A percentile compares a stretch with the other conserved stretches of the same genome.
phyloP scores from a whole-genome alignment of 2,888 invertebrate genomes.

The Junonia oenone region DNA sequence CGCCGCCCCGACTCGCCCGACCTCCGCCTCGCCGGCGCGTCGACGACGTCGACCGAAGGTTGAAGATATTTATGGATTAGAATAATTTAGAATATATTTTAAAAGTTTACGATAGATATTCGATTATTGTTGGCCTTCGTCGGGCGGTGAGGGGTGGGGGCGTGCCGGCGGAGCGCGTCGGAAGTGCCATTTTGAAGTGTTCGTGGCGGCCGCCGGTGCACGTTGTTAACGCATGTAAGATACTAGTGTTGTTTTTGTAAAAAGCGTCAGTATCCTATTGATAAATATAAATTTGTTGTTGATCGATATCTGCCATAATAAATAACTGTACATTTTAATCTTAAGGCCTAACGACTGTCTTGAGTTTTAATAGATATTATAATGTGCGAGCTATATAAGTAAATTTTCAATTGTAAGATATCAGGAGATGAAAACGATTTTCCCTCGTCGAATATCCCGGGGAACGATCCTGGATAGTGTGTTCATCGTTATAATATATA shows the following conservation, averaged over 20 bases:
- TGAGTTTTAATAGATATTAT: slow-evolving; percentile 64
- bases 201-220: slow-evolving; percentile 41
- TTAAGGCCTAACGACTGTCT: slow-evolving; percentile 78
- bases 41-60: slow-evolving; percentile 37
- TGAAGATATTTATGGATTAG: slow-evolving; percentile 50
- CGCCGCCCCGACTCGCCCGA: background rate
- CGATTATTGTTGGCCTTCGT: slow-evolving; percentile 40
- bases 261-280: slow-evolving; percentile 65
- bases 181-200: slow-evolving; percentile 55
- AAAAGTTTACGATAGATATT: slow-evolving; percentile 21
- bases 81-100: slow-evolving; percentile 37
- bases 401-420: slow-evolving; percentile 20
- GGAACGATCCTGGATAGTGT: slow-evolving; percentile 44
- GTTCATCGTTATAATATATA: slow-evolving; percentile 44
- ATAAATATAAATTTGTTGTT: slow-evolving; percentile 69
- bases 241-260: slow-evolving; percentile 62
- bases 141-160: slow-evolving; percentile 30
- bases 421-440: slow-evolving; percentile 13
- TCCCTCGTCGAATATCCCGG: slow-evolving; percentile 45
- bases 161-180: slow-evolving; percentile 34
- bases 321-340: slow-evolving; percentile 71
- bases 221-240: slow-evolving; percentile 55
- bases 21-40: background rate
- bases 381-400: slow-evolving; percentile 42
- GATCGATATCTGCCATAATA: slow-evolving; percentile 74